Conservation (phyloP, 2,888 invertebrate genomes). For the Nebria salina region DNA sequence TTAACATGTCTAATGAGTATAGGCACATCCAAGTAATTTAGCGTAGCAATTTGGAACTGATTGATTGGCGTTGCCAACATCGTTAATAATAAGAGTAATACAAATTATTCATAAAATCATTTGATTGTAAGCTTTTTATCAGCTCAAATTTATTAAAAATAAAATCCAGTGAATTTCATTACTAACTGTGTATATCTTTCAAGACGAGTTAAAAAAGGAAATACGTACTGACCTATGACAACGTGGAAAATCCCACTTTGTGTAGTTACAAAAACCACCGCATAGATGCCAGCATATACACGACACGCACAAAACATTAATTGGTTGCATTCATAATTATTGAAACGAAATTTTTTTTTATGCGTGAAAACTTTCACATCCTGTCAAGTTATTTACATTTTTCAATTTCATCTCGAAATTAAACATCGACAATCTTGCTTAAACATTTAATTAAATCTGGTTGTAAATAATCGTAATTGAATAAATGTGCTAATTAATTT, state of each 20-base stretch:
- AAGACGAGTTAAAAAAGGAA: not conserved
- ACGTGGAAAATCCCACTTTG: not conserved
- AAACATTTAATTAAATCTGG: too few species aligned
- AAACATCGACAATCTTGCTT: too few species aligned
- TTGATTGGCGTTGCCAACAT: too few species aligned
- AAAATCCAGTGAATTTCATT: too few species aligned
- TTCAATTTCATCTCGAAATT: not conserved
- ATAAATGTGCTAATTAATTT: too few species aligned
- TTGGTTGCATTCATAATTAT: not conserved
- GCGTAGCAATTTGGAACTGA: too few species aligned
- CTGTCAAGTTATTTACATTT: not conserved
- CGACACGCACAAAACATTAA: not conserved
- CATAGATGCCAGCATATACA: not conserved
- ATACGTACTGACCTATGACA: not conserved
- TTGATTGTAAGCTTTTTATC: too few species aligned
- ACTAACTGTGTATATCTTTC: not conserved
- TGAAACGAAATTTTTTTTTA: not conserved
- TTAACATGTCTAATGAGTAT: not conserved
- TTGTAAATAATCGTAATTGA: too few species aligned
- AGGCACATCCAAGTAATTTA: not conserved
- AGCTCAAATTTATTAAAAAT: too few species aligned
- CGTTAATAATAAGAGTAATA: too few species aligned
- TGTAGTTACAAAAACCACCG: not conserved
- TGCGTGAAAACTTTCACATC: not conserved
- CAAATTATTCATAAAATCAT: too few species aligned